Conservation (phyloP, 2,888 invertebrate species). For the Lasioglossum malachurum region DNA sequence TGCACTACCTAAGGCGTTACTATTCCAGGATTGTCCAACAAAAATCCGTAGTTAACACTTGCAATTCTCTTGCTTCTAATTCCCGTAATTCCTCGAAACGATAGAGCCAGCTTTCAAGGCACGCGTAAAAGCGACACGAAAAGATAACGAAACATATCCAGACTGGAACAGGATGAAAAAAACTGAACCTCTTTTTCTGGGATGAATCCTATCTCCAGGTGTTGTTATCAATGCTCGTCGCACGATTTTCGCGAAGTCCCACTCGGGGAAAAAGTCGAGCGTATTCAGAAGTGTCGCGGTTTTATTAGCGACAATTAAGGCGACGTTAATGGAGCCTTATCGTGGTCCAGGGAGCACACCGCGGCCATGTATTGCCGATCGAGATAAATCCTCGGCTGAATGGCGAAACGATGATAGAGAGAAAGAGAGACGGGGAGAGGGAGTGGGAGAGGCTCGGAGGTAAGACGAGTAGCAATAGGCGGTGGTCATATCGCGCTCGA, state of each 20-base stretch:
- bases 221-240: not conserved
- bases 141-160: not conserved
- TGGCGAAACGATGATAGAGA: conserved; percentile 70
- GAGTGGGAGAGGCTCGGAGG: conserved; percentile 44
- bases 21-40: no score
- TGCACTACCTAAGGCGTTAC: no score
- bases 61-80: no score
- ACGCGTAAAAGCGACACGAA: not conserved
- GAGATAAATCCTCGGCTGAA: conserved; percentile 72
- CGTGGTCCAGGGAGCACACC: conserved; percentile 30
- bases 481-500: conserved; percentile 80
- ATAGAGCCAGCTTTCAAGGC: not conserved
- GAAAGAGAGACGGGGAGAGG: not conserved
- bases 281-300: conserved; percentile 24
- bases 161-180: not conserved
- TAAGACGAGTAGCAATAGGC: conserved; percentile 82
- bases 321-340: conserved; percentile 51
- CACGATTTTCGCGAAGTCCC: conserved; percentile 10
- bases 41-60: no score
- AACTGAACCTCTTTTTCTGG: not conserved
- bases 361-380: conserved; percentile 64
- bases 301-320: conserved; percentile 60
- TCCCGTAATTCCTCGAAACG: not conserved
- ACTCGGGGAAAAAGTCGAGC: not conserved
- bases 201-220: not conserved